phyloP scores from a whole-genome alignment of 2,113 vertebrate species.

The Sylvicapra grimmia region DNA sequence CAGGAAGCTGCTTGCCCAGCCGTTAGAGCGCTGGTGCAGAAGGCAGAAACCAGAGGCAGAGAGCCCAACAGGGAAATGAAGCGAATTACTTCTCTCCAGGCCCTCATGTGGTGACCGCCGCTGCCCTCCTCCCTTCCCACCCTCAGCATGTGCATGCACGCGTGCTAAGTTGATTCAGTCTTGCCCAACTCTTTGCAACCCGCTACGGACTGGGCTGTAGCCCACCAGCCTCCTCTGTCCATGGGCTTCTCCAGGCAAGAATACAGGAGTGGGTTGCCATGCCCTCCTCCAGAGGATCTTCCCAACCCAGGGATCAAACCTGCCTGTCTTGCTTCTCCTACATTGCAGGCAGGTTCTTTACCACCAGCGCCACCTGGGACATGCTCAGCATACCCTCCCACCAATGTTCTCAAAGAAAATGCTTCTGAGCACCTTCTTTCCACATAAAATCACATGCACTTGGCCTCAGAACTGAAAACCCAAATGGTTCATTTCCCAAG shows the following conservation, averaged over 20 bases:
- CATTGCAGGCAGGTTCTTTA: background rate
- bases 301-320: background rate
- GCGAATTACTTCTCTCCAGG: background rate
- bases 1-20: background rate
- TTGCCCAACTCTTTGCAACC: background rate
- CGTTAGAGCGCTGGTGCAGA: background rate
- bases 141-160: background rate
- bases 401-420: background rate
- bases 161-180: background rate
- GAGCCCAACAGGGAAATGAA: fast-evolving
- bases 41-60: background rate
- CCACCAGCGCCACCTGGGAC: background rate
- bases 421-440: background rate
- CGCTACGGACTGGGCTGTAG: background rate
- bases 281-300: background rate
- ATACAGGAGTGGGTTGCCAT: background rate
- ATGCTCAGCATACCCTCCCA: background rate
- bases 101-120: background rate
- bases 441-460: background rate
- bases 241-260: background rate
- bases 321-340: background rate
- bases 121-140: too few relatives aligned
- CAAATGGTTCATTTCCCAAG: background rate
- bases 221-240: background rate
- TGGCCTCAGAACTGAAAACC: background rate